Evolutionary conservation across 2,113 vertebrate species (phyloP), one percentile per base, ranked within the genome.

Genomic region (Labeo catla): DNA sequence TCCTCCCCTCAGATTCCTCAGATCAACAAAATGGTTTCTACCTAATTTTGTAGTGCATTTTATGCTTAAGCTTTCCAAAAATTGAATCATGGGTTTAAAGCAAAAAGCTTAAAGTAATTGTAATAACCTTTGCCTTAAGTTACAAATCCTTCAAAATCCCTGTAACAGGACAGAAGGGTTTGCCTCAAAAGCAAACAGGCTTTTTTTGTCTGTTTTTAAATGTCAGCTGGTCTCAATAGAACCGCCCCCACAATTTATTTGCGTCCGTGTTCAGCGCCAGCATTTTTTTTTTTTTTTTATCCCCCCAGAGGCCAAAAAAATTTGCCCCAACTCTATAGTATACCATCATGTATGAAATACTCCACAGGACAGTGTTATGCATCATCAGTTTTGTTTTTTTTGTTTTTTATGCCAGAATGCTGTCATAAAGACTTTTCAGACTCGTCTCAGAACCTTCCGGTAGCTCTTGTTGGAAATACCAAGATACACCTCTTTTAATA

Each of bases 11-110:
- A 87, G 92, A 94, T 92, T 89, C 90, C 88, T 84, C 50, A 87
- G 92, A 94, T 92, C 91, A 93, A 90, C 91, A 91, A 92, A 92
- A 92, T 91, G 84, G 90, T 91, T 92, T 93, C 88, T 91, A 91
- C 92, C 89, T 93, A 91, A 74, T 92, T 89, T 93, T 90, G 89
- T 89, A 93, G 91, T 92, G 89, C 88, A 57, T 81, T 85, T 61
- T 70, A 8, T 76, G 61, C 39, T 81, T 21, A 8, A 70, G 23
- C 49, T 36, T 83, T 72, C 8, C 11, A 13, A 72, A 83, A 83
- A 72, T 23, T 13, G 16, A 57, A 57, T 54, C 4, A 16, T 45
- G 50, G 34, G 11, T 84, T 73, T 59, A 73, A 83, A 45, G 23
- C 8, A 76, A 63, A 86, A 87, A 76, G 68, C 83, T 73, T 63